phyloP scores from a whole-genome alignment of 2,113 vertebrate genomes.

The Cottus gobio region DNA sequence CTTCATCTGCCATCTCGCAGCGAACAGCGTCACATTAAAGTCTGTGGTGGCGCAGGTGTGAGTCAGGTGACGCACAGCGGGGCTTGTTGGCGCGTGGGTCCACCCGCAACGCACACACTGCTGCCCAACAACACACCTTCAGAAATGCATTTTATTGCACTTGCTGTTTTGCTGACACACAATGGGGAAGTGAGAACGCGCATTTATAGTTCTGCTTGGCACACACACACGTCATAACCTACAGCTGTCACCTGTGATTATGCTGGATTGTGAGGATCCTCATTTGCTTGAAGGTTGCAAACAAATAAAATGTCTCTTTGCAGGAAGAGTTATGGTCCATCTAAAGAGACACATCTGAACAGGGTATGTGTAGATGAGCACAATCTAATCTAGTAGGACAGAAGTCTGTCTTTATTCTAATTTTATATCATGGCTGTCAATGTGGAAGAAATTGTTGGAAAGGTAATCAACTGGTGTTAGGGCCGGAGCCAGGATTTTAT shows the following conservation, averaged over 20 bases:
- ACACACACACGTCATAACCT: slow-evolving; percentile 26
- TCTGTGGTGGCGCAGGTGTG: slow-evolving; percentile 32
- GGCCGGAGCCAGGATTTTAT: not conserved
- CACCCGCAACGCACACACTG: slow-evolving; percentile 48
- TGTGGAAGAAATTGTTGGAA: not conserved
- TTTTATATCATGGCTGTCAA: not conserved
- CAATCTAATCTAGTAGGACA: not conserved
- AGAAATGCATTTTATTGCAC: slow-evolving; percentile 31
- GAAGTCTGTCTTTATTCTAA: not conserved
- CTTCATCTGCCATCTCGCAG: slow-evolving; percentile 1
- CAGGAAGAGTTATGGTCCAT: not conserved
- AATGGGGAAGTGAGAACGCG: slow-evolving; percentile 39
- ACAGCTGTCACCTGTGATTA: not conserved
- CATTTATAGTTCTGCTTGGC: not conserved
- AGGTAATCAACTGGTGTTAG: not conserved
- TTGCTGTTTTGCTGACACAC: slow-evolving; percentile 7
- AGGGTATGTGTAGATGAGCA: not conserved
- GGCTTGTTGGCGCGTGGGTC: slow-evolving; percentile 21
- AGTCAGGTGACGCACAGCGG: slow-evolving; percentile 63
- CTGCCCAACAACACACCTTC: not conserved
- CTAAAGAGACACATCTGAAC: not conserved
- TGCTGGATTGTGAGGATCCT: not conserved
- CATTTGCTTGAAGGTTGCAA: slow-evolving; percentile 9
- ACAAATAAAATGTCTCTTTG: not conserved
- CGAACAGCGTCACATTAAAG: not conserved